Evolutionary conservation across 2,888 invertebrate genomes (phyloP).

Genomic region (Caenorhabditis becei): DNA sequence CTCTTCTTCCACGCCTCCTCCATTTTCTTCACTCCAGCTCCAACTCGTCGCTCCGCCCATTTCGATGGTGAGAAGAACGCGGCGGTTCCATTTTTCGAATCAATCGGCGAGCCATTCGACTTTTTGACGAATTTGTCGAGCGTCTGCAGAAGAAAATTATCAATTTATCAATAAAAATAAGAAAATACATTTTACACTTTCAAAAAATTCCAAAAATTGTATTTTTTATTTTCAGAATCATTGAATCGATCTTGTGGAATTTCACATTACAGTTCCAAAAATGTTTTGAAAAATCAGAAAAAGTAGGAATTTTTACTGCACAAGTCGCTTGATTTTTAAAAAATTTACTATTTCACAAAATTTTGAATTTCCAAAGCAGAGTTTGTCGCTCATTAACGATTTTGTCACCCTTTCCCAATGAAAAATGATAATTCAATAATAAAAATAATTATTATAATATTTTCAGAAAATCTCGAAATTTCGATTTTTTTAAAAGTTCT

Average conservation of each 20-base stretch:
- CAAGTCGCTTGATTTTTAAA: too few relatives aligned
- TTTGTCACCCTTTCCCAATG: too few relatives aligned
- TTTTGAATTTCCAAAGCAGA: too few relatives aligned
- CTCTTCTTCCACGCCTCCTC: slow-evolving; percentile 57
- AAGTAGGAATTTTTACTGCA: too few relatives aligned
- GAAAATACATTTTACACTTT: not conserved
- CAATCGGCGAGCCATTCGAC: slow-evolving; percentile 11
- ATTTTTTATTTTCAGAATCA: not conserved
- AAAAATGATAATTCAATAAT: too few relatives aligned
- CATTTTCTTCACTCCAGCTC: slow-evolving; percentile 39
- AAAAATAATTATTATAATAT: too few relatives aligned
- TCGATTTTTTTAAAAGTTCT: too few relatives aligned
- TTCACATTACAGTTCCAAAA: not conserved
- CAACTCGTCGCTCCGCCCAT: slow-evolving; percentile 36
- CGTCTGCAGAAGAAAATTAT: slow-evolving; percentile 1
- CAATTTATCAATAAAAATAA: not conserved
- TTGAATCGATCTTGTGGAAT: too few relatives aligned
- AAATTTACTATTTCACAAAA: too few relatives aligned
- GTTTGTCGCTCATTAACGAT: too few relatives aligned
- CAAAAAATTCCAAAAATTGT: not conserved
- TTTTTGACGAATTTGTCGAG: slow-evolving; percentile 49
- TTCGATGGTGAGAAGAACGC: slow-evolving; percentile 21
- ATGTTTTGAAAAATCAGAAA: not conserved
- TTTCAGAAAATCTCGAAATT: too few relatives aligned
- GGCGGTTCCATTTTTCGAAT: not conserved